A percentile compares a stretch with the other conserved stretches of the same genome.
phyloP scores from a whole-genome alignment of 2,888 invertebrate genomes.

The Apamea sordens region DNA sequence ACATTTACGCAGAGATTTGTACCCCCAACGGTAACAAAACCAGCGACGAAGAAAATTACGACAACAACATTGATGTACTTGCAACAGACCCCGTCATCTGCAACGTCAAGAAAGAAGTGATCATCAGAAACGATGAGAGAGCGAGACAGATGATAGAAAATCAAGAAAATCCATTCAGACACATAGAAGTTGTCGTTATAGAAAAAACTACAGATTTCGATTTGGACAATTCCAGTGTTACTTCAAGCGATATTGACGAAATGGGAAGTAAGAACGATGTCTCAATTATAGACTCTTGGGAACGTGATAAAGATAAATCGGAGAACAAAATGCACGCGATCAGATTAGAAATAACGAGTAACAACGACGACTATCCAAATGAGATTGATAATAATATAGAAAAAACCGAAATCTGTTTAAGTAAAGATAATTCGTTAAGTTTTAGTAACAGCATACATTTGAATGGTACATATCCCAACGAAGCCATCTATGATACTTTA shows the following conservation, averaged over 20 bases:
- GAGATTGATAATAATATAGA: conserved; percentile 79
- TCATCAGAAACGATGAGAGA: conserved; percentile 86
- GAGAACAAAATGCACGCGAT: conserved; percentile 87
- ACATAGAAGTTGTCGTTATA: conserved; percentile 89
- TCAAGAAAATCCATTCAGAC: conserved; percentile 87
- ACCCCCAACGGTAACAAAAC: conserved; percentile 81
- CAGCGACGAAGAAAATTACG: conserved; percentile 85
- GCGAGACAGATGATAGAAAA: conserved; percentile 87
- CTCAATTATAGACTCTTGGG: conserved; percentile 88
- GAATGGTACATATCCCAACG: conserved; percentile 90
- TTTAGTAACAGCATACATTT: conserved; percentile 89
- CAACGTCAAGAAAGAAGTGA: conserved; percentile 88
- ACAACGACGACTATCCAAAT: conserved; percentile 85
- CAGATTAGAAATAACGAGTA: conserved; percentile 88
- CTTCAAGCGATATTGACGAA: conserved; percentile 86
- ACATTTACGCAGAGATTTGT: conserved; percentile 93
- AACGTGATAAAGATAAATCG: conserved; percentile 80
- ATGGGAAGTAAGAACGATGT: conserved; percentile 85
- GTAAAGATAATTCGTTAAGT: conserved; percentile 86
- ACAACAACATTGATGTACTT: conserved; percentile 84
- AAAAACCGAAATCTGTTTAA: conserved; percentile 80
- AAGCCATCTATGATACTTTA: conserved; percentile 90
- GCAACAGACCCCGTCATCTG: conserved; percentile 88
- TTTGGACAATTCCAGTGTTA: conserved; percentile 85
- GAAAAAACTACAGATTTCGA: conserved; percentile 88